Evolutionary conservation across 2,113 vertebrate species (phyloP).

Genomic region (Pardalotus punctatus): DNA sequence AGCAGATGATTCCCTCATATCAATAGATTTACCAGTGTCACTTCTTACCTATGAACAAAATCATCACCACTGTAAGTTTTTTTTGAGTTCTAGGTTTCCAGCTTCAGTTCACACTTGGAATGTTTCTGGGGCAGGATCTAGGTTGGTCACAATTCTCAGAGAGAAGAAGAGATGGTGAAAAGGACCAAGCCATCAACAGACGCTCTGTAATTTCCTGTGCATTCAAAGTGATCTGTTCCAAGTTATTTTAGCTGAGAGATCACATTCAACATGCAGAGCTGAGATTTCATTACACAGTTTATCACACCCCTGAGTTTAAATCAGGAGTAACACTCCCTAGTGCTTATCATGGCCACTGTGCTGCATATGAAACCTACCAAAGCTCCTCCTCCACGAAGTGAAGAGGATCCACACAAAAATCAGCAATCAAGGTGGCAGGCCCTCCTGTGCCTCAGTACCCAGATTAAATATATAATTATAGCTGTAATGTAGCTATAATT

Average conservation of each 20-base stretch:
- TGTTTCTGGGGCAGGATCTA: not conserved
- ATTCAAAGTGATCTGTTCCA: not conserved
- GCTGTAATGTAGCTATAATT: not conserved
- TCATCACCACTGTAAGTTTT: not conserved
- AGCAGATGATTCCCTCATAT: not conserved
- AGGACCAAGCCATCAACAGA: not conserved
- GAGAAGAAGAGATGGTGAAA: not conserved
- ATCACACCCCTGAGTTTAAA: conserved; percentile 50
- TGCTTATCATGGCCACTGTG: not conserved
- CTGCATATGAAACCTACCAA: not conserved
- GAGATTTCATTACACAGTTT: conserved; percentile 12
- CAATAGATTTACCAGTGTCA: not conserved
- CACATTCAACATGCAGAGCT: not conserved
- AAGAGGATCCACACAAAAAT: not conserved
- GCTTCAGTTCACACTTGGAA: not conserved
- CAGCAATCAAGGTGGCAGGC: not conserved
- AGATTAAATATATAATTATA: not conserved
- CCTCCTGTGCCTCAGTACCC: not conserved
- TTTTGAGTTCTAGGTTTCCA: not conserved
- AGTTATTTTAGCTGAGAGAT: not conserved
- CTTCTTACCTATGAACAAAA: not conserved
- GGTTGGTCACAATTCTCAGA: not conserved
- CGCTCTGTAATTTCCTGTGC: not conserved
- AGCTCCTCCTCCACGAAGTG: not conserved
- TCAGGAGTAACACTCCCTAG: not conserved